Base-by-base conservation (phyloP, 2,797 vertebrate species). In the Peromyscus nudipes region DNA sequence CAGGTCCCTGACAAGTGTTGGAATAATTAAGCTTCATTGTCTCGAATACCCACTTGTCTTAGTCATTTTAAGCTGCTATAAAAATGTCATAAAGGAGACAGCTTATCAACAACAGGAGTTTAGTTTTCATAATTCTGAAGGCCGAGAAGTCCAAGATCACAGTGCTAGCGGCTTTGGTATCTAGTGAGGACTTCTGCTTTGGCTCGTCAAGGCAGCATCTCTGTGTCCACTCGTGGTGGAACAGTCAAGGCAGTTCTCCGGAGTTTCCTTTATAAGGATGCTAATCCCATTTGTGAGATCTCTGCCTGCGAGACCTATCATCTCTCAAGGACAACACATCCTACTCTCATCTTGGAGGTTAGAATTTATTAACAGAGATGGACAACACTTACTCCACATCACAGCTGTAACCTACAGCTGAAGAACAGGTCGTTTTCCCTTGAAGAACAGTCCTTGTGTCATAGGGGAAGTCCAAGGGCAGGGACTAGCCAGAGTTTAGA, bases 21-120 rank as follows among this genome's bases (percentile, higher is more conserved):
- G 46, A 75, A 79, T 86, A 95, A 96, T 87, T 81, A 76, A 85
- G 37, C 49, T 75, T n/a, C 52, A 7, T 65, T 92, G 43, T 87
- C 31, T 52, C 40, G 19, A 49, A 89, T 79, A 76, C 40, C 43
- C 23, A 62, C 64, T 92, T 84, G 37, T 73, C 73, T 92, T 79
- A 73, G 71, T 79, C 62, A 16, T 34, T 84, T 75, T 6, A 10
- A 89, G 71, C 29, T 71, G 29, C 79, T 92, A 55, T 77, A 62
- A 73, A 90, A 93, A 85, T 46, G 34, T 69, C 75, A 79, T 79
- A 89, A 71, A 46, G 19, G n/a, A 43, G 12, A 49, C 34, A 52
- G 40, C 55, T 65, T 79, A 79, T 73, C 69, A 92, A 71, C 25
- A 89, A 46, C 43, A n/a, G 4, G 31, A 65, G 67, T 79, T 89